Percentiles rank a stretch among this genome's conserved stretches.
phyloP scores from a whole-genome alignment of 2,113 vertebrate species.

The Clarias batrachus region DNA sequence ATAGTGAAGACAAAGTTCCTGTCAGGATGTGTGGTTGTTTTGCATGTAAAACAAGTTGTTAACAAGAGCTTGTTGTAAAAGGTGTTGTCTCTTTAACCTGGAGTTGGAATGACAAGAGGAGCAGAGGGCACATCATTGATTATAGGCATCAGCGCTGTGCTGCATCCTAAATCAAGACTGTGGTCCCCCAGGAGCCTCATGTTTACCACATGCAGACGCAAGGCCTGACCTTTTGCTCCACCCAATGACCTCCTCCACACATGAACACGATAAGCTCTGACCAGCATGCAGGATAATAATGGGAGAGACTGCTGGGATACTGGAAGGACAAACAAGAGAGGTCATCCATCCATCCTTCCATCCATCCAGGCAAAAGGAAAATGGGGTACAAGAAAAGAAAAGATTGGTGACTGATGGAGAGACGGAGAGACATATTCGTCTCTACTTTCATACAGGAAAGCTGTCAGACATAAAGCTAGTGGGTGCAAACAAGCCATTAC shows the following conservation, averaged over 20 bases:
- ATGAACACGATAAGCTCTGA: constrained; percentile 8
- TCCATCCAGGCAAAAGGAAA: not conserved
- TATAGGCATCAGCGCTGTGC: constrained; percentile 27
- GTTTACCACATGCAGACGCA: constrained; percentile 27
- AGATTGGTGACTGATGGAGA: not conserved
- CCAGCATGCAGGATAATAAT: constrained; percentile 23
- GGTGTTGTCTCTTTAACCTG: not conserved
- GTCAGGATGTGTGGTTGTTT: not conserved
- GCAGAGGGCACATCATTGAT: constrained; percentile 12
- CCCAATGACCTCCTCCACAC: not conserved
- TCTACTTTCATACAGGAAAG: not conserved
- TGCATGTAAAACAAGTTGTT: constrained; percentile 33
- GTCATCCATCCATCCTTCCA: not conserved
- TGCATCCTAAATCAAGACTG: constrained; percentile 22
- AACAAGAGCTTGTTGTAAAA: constrained; percentile 25
- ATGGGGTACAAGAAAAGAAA: not conserved
- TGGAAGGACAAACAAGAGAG: constrained; percentile 20
- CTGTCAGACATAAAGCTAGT: not conserved
- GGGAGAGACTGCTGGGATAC: not conserved
- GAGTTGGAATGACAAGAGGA: not conserved
- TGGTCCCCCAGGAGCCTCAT: constrained; percentile 11
- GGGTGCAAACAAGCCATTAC: not conserved
- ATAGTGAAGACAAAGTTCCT: constrained; percentile 12
- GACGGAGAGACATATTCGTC: not conserved
- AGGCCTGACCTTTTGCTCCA: not conserved